Percentiles rank a stretch among this genome's conserved stretches.
Evolutionary conservation across 1,140 invertebrate species (phyloP).

Genomic region (Cydia pomonella): DNA sequence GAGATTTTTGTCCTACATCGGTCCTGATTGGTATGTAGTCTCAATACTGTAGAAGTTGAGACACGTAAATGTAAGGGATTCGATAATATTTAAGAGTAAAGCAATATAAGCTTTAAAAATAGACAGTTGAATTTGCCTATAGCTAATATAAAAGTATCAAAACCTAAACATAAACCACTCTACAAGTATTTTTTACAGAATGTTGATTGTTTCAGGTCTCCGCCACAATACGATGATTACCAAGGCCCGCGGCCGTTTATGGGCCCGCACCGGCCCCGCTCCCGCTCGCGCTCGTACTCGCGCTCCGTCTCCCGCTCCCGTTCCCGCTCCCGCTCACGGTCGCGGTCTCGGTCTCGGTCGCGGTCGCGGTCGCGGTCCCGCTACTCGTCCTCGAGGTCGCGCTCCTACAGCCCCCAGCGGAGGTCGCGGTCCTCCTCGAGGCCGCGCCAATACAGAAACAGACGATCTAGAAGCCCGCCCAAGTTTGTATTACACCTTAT

Average conservation of each 20-base stretch:
- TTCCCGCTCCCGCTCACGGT: slow-evolving; percentile 43
- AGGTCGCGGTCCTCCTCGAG: slow-evolving; percentile 64
- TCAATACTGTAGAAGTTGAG: no score
- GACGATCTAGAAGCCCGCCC: slow-evolving; percentile 58
- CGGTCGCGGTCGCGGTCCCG: slow-evolving; percentile 66
- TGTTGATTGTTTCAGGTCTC: slow-evolving; percentile 41
- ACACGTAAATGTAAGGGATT: no score
- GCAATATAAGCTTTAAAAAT: no score
- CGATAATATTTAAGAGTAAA: no score
- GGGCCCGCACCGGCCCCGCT: slow-evolving; percentile 36
- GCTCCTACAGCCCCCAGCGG: slow-evolving; percentile 43
- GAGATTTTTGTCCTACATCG: no score
- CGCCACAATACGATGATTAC: slow-evolving; percentile 19
- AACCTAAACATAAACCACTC: no score
- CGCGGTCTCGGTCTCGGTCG: slow-evolving; percentile 65
- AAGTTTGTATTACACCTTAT: slow-evolving; percentile 58
- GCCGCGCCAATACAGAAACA: slow-evolving; percentile 59
- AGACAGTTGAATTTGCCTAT: no score
- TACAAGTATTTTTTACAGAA: no score
- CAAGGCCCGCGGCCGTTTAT: slow-evolving; percentile 33
- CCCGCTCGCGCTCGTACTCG: slow-evolving; percentile 28
- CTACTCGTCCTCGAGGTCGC: slow-evolving; percentile 58
- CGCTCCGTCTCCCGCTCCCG: slow-evolving; percentile 42
- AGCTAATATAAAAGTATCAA: no score
- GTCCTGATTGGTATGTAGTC: no score